These are phyloP conservation scores for Eilema sororculum DNA, from an alignment of 2,888 invertebrate species.

Conservation along the genomic window DNA sequence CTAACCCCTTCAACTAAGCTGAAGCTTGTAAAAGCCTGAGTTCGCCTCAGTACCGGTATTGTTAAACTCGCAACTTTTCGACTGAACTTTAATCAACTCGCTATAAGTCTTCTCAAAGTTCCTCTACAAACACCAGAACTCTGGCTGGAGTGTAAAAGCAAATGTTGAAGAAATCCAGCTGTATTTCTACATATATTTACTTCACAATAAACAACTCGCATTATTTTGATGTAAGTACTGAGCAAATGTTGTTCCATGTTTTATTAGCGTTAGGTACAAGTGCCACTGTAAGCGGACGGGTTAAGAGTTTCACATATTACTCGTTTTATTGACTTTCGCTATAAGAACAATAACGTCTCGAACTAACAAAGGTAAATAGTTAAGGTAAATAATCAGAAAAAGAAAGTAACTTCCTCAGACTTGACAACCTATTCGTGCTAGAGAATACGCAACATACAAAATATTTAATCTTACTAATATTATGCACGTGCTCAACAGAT, in stretches of 20 bases:
- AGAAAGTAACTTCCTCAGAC: too few species aligned
- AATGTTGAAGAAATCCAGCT: conserved; percentile 18
- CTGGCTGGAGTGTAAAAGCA: conserved; percentile 13
- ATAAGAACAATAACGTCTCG: too few species aligned
- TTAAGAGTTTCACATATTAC: not conserved
- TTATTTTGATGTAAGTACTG: conserved; percentile 36
- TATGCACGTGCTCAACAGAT: too few species aligned
- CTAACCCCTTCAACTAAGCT: not conserved
- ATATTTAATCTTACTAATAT: too few species aligned
- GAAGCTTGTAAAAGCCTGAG: not conserved
- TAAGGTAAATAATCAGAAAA: too few species aligned
- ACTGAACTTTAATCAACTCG: not conserved
- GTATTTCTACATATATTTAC: conserved; percentile 15
- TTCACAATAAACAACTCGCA: conserved; percentile 36
- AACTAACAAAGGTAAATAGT: too few species aligned
- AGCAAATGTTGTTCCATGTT: conserved; percentile 45
- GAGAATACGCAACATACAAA: too few species aligned
- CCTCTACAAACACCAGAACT: conserved; percentile 8
- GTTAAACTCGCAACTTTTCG: not conserved
- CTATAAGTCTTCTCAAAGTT: not conserved
- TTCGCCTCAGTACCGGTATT: not conserved
- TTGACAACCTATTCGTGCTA: too few species aligned
- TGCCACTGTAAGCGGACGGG: conserved; percentile 24
- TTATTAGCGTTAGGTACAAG: conserved; percentile 33
- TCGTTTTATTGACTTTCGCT: too few species aligned